These are phyloP conservation scores for Brachionus asplanchnoidis DNA, from an alignment of 1,140 invertebrate genomes.

Conservation along the genomic window DNA sequence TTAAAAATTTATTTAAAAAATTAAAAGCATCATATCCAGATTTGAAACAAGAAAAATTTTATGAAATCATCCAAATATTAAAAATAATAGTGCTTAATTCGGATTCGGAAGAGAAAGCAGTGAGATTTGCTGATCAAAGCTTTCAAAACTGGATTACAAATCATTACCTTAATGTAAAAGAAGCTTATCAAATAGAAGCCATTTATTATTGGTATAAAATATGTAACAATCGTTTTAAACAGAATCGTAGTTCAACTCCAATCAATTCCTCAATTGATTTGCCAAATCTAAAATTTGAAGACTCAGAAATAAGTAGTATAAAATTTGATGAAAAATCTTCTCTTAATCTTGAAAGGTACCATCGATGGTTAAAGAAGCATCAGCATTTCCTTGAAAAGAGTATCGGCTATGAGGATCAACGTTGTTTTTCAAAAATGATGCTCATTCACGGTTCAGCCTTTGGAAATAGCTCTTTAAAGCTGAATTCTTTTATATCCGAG, in stretches of 20 bases:
- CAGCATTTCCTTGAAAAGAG: background rate
- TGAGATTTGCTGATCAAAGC: background rate
- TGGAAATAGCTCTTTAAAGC: background rate
- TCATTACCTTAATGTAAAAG: background rate
- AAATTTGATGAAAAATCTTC: background rate
- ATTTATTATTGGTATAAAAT: slow-evolving; percentile 1
- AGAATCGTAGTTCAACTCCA: background rate
- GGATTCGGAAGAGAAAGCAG: background rate
- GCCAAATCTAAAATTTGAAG: background rate
- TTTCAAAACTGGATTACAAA: background rate
- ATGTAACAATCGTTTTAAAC: background rate
- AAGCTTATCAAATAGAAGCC: background rate
- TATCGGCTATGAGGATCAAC: background rate
- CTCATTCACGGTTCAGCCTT: background rate
- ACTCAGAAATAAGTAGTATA: background rate
- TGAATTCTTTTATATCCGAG: background rate
- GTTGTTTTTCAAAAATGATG: background rate
- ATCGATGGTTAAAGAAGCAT: background rate
- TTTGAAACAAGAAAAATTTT: background rate
- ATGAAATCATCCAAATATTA: background rate
- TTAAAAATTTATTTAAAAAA: background rate
- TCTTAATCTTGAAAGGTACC: background rate
- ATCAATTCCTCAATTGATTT: background rate
- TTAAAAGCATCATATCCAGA: background rate
- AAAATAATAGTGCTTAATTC: background rate